Conservation (phyloP, 2,113 vertebrate species). For the Crotalus horridus region DNA sequence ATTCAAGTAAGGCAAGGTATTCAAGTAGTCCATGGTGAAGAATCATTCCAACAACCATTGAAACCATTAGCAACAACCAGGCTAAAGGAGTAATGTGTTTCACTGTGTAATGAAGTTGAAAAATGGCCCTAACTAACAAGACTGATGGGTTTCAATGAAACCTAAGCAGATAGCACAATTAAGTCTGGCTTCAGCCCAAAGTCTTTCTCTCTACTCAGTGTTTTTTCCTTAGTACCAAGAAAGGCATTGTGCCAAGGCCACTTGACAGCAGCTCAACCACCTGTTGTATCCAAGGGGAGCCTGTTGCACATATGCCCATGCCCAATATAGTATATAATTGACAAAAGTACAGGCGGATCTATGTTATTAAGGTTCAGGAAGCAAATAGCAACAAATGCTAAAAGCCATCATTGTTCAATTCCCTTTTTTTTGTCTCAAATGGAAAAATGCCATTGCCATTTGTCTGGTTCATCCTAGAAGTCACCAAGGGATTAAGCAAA, state of each 20-base stretch:
- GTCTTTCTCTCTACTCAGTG: background rate
- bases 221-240: background rate
- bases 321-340: background rate
- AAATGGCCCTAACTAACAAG: background rate
- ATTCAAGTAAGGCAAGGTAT: background rate
- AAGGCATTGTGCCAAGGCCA: background rate
- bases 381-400: background rate
- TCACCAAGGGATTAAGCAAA: background rate
- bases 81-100: background rate
- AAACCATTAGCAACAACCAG: background rate
- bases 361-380: background rate
- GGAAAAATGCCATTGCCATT: background rate
- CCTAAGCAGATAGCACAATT: background rate
- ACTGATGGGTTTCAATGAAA: background rate
- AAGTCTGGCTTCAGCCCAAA: background rate
- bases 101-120: background rate
- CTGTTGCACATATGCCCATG: background rate
- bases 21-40: background rate
- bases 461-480: background rate
- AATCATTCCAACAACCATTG: background rate
- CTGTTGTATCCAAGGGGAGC: background rate
- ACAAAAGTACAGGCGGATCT: background rate
- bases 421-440: background rate
- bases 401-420: background rate
- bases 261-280: background rate